Base-by-base conservation (phyloP, 2,113 vertebrate genomes). In the Hyaena hyaena region DNA sequence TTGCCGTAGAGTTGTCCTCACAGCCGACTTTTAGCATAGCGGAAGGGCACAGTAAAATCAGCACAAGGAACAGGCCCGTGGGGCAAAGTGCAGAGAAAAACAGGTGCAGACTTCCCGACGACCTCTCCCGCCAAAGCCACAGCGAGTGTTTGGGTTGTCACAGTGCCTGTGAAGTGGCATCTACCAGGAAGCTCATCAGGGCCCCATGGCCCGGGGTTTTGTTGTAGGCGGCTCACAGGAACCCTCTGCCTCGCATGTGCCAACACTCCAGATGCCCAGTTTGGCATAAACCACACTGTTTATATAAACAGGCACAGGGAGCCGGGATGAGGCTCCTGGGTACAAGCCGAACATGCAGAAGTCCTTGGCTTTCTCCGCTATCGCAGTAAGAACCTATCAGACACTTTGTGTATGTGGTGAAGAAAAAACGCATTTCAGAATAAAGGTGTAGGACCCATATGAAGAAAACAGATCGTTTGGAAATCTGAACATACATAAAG, bases 161-260 rank as follows among this genome's bases (percentile, higher is more conserved):
- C 48, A 2, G 5, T 23, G 1, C 8, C n/a, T 10, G 28, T 11
- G 35, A 33, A 15, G 26, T 9, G 7, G 0, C 11, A 28, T n/a
- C 77, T 7, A 0, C 35, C 8, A 12, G 19, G 48, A 24, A 43
- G n/a, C 17, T 43, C 48, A 14, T 33, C 1, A 3, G 48, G 1
- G 35, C 1, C 50, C 31, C 2, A 24, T 2, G 39, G 15, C 43
- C 55, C 1, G 0, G 35, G 39, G 3, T 24, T 4, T 8, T n/a
- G 4, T 7, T 16, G 35, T 35, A 5, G 31, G 28, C 35, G 28
- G 68, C 19, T 48, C 31, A 4, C 1, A 23, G 31, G 69, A 2
- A 2, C 43, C 35, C 39, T 73, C 53, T 48, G 39, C 53, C 66
- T 6, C 1, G 1, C 80, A 6, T 0, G 15, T 17, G 1, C 79